These are phyloP conservation scores for Dryobota labecula DNA, from an alignment of 2,888 invertebrate species.

Conservation along the genomic window DNA sequence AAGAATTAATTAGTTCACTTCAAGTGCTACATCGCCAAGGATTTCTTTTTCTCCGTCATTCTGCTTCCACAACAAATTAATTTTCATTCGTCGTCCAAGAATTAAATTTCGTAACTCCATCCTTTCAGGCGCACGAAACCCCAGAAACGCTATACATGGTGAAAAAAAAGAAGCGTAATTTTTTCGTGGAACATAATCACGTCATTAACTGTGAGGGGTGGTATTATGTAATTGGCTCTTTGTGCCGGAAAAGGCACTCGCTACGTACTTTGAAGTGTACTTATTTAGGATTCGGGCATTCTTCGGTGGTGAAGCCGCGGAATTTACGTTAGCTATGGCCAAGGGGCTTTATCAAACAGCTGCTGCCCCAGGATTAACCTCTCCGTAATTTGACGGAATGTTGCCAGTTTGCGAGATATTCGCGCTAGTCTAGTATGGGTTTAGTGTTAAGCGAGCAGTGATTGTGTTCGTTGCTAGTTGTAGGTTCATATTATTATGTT, in stretches of 20 bases:
- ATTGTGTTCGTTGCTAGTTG: not conserved
- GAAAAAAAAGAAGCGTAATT: conserved; percentile 62
- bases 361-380: conserved; percentile 64
- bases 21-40: conserved; percentile 1
- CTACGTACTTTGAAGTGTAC: conserved; percentile 66
- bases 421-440: not conserved
- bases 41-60: conserved; percentile 19
- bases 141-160: conserved; percentile 37
- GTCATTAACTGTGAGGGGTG: conserved; percentile 64
- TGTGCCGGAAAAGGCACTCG: conserved; percentile 65
- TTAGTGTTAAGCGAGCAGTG: not conserved
- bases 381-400: conserved; percentile 59
- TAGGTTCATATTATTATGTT: not conserved
- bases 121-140: conserved; percentile 26
- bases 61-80: conserved; percentile 24
- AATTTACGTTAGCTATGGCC: conserved; percentile 66
- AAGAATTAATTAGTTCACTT: not conserved
- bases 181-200: conserved; percentile 65
- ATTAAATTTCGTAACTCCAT: conserved; percentile 38
- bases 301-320: conserved; percentile 62
- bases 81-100: conserved; percentile 24
- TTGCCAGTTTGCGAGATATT: conserved; percentile 40
- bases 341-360: conserved; percentile 64
- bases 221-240: conserved; percentile 67
- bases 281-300: conserved; percentile 66